A percentile compares a stretch with the other conserved stretches of the same genome.
These are phyloP conservation scores for Plectrocnemia conspersa DNA, from an alignment of 1,140 invertebrate species.

Conservation along the genomic window DNA sequence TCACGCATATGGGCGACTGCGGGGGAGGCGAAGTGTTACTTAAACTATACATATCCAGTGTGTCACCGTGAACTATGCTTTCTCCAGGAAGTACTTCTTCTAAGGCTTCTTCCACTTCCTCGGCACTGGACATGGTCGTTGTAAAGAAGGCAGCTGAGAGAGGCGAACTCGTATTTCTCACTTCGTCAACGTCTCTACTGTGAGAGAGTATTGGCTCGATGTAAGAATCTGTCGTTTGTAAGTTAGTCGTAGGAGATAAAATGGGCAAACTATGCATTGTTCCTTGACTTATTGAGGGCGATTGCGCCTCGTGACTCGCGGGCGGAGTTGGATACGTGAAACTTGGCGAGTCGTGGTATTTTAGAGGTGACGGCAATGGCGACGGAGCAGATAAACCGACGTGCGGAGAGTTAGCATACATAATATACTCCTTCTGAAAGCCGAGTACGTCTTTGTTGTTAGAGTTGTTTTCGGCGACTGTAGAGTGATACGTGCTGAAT, in stretches of 20 bases:
- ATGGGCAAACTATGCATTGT: conserved; percentile 40
- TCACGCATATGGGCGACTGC: conserved; percentile 55
- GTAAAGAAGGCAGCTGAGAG: conserved; percentile 77
- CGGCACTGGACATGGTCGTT: conserved; percentile 79
- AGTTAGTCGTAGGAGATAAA: conserved; percentile 43
- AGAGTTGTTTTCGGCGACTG: conserved; percentile 43
- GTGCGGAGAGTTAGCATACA: conserved; percentile 51
- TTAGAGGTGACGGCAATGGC: conserved; percentile 63
- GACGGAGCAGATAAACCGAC: conserved; percentile 50
- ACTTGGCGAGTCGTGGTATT: conserved; percentile 46
- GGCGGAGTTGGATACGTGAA: conserved; percentile 79
- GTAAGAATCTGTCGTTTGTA: conserved; percentile 47
- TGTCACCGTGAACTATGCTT: conserved; percentile 51
- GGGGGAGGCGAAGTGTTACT: conserved; percentile 62
- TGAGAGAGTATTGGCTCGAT: conserved; percentile 34
- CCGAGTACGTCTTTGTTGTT: conserved; percentile 33
- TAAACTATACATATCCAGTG: conserved; percentile 57
- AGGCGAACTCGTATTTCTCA: conserved; percentile 63
- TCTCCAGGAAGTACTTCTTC: conserved; percentile 76
- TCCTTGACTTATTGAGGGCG: conserved; percentile 50
- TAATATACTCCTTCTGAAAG: conserved; percentile 35
- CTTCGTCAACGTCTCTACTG: conserved; percentile 51
- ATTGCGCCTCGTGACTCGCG: conserved; percentile 74
- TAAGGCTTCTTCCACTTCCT: conserved; percentile 75
- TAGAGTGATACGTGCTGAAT: conserved; percentile 71